A percentile compares a stretch with the other conserved stretches of the same genome.
These are phyloP conservation scores for Pocillopora damicornis DNA, from an alignment of 64 coral and sea anemone species.

Conservation along the genomic window DNA sequence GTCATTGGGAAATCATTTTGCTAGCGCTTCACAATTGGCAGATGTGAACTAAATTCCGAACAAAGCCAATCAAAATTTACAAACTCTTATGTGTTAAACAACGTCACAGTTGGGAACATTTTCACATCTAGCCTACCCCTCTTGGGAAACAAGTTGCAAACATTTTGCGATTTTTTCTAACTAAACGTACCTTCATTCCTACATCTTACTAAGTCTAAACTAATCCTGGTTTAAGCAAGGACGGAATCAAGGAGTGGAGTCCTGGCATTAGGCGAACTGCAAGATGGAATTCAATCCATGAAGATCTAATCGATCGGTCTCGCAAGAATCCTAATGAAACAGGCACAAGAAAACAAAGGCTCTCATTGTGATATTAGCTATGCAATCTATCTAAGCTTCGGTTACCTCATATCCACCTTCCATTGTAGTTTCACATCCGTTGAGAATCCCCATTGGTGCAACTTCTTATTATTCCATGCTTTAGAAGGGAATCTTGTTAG, in stretches of 20 bases:
- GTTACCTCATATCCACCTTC: not conserved
- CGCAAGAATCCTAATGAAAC: conserved; percentile 32
- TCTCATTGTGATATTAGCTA: not conserved
- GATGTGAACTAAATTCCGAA: too few relatives aligned
- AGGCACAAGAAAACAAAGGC: not conserved
- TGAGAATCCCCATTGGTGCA: too few relatives aligned
- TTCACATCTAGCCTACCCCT: too few relatives aligned
- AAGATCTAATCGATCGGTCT: conserved; percentile 23
- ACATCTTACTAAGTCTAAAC: not conserved
- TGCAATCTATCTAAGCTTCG: not conserved
- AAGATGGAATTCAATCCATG: conserved; percentile 36
- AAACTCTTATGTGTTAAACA: too few relatives aligned
- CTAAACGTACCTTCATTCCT: not conserved
- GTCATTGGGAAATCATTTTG: too few relatives aligned
- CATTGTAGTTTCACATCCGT: not conserved
- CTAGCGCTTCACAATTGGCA: too few relatives aligned
- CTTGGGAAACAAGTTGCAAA: too few relatives aligned
- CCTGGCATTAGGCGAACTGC: conserved; percentile 35
- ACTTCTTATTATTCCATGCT: not conserved
- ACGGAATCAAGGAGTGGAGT: not conserved
- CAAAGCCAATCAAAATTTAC: too few relatives aligned
- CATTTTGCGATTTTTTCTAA: not conserved
- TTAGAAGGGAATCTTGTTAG: not conserved
- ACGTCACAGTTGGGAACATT: too few relatives aligned
- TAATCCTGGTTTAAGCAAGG: not conserved